Conservation (phyloP, 2,113 vertebrate genomes). For the Eolophus roseicapilla region DNA sequence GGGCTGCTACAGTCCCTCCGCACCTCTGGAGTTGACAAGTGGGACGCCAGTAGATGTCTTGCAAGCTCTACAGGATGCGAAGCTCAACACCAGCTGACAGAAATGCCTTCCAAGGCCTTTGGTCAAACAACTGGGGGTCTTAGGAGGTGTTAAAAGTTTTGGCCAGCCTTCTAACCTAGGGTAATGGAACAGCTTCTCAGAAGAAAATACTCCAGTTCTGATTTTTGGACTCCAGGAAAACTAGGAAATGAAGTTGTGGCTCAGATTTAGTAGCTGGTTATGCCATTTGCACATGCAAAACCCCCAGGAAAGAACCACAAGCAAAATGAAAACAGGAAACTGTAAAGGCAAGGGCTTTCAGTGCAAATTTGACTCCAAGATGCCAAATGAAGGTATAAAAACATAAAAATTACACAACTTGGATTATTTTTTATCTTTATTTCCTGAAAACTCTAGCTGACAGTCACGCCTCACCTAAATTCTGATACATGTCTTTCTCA, state of each 20-base stretch:
- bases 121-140: neutral
- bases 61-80: neutral
- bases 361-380: neutral
- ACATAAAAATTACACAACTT: neutral
- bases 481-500: neutral
- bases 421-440: neutral
- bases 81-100: neutral
- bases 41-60: neutral
- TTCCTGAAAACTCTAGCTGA: neutral
- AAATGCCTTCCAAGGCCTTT: slow-evolving; percentile 5
- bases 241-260: neutral
- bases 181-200: neutral
- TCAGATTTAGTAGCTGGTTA: neutral
- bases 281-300: neutral
- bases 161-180: neutral
- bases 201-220: neutral
- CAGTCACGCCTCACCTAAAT: neutral
- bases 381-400: neutral
- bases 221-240: neutral
- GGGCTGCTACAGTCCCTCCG: accelerated
- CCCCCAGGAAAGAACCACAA: neutral
- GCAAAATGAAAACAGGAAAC: neutral
- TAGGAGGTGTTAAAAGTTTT: neutral
- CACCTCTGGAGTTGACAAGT: accelerated
- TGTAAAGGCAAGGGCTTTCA: neutral